Evolutionary conservation across 2,113 vertebrate genomes (phyloP), one percentile per base, ranked within the genome.

Genomic region (Sphyrna mokarran): DNA sequence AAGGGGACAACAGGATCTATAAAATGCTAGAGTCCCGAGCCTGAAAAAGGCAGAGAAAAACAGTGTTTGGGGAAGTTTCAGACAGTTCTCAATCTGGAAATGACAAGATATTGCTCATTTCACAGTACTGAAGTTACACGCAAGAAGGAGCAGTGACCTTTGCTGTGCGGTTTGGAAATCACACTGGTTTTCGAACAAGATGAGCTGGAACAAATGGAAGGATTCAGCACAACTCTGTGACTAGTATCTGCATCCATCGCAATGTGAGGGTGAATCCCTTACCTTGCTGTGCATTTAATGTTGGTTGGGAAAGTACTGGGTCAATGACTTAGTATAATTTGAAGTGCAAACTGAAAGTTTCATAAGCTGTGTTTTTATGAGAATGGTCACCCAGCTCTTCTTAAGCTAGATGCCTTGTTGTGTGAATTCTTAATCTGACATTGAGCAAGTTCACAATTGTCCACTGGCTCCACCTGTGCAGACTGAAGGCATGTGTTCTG

Each of bases 71-170:
- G 89, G n/a, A 93, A 14, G 61, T 66, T 93, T 93, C 89, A 93
- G 16, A 91, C 33, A 40, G 61, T 37, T 22, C 61, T 29, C 89
- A 91, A 33, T 0, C 14, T 91, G 87, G 33, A 6, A 61, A 33
- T 16, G 63, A 18, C 23, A 91, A 91, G 58, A 18, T 58, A 63
- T 63, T 54, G 63, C 33, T 93, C 61, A 68, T 58, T 93, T 93
- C 58, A 93, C 89, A 93, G 89, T 40, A 93, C 68, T 66, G 33
- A 66, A 93, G n/a, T 93, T 93, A 68, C 18, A 68, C 68, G 61
- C 66, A 37, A 91, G 54, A 69, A 94, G 40, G 94, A 72, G 11
- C 68, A 95, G 69, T 26, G 72, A 70, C 16, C 11, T 72, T 66
- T 95, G 43, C 69, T 20, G 69, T 76, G 94, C 26, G 69, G 40